phyloP scores from a whole-genome alignment of 2,797 vertebrate species.

The Artibeus jamaicensis region DNA sequence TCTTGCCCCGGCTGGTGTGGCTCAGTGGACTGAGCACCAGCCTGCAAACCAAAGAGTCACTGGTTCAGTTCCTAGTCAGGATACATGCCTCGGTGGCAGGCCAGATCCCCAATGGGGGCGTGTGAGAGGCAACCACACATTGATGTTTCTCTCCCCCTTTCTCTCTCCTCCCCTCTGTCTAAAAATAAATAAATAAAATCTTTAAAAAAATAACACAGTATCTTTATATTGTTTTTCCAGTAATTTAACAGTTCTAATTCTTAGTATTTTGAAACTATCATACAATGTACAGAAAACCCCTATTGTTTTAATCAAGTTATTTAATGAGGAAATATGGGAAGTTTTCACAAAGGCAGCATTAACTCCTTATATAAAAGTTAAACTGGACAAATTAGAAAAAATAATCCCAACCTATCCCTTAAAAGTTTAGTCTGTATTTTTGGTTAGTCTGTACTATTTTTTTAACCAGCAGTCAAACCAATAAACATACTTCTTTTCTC shows the following conservation, averaged over 20 bases:
- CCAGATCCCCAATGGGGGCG: too few relatives aligned
- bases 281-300: neutral
- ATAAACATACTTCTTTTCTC: neutral
- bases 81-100: too few relatives aligned
- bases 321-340: neutral
- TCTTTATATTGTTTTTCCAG: neutral
- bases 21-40: too few relatives aligned
- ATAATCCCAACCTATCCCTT: neutral
- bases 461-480: conserved; percentile 22
- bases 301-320: conserved; percentile 16
- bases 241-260: conserved; percentile 14
- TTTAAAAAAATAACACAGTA: too few relatives aligned
- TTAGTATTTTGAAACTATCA: neutral
- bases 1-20: neutral
- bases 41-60: too few relatives aligned
- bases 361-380: neutral
- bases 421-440: neutral
- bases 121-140: too few relatives aligned
- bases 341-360: neutral
- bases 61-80: too few relatives aligned
- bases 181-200: too few relatives aligned
- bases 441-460: neutral
- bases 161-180: too few relatives aligned
- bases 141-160: too few relatives aligned
- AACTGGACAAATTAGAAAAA: neutral